Evolutionary conservation across 2,888 invertebrate species (phyloP), one percentile per base, ranked within the genome.

Genomic region (Tanytarsus gracilentus): DNA sequence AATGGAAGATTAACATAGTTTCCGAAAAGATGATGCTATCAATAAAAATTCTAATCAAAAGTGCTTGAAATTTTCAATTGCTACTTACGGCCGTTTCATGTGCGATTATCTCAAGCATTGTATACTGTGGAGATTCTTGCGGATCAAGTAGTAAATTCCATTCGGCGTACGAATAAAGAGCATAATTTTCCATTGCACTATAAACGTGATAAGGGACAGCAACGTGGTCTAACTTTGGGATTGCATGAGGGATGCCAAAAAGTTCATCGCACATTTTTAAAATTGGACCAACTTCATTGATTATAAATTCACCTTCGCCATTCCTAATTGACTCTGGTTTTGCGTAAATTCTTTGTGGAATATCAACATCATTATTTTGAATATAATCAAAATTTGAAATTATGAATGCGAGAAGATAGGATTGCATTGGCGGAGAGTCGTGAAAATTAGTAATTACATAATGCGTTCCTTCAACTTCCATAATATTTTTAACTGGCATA

Each of bases 131-230:
- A 2, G 8, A 21, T n/a, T n/a, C 36, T 23, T 36, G 23, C 21
- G 33, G 33, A n/a, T 33, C 25, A 9, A 33, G 25, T 9, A 53
- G 30, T 23, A 44, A 14, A 23, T 23, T 14, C 4, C 48, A 61
- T 66, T 67, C 82, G 83, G 78, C 79, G 74, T 86, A 91, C 3
- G 86, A 85, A 18, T 89, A 82, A 18, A 90, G 72, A 14, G 90
- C 91, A 89, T 89, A 90, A 69, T 91, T 91, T 69, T 91, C 90
- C 89, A 90, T 90, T 23, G 53, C 53, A n/a, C 53, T 36, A 30
- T 14, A 33, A n/a, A 27, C 36, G 18, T 14, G 36, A 23, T 53
- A 84, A 1, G 88, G 85, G n/a, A 90, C 79, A 0, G 87, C 86
- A 4, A 84, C 83, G 64, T 88, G 82, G 66, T 88, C 87, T 68